Base-by-base conservation (phyloP, 2,888 invertebrate genomes). In the Cetonia aurata region DNA sequence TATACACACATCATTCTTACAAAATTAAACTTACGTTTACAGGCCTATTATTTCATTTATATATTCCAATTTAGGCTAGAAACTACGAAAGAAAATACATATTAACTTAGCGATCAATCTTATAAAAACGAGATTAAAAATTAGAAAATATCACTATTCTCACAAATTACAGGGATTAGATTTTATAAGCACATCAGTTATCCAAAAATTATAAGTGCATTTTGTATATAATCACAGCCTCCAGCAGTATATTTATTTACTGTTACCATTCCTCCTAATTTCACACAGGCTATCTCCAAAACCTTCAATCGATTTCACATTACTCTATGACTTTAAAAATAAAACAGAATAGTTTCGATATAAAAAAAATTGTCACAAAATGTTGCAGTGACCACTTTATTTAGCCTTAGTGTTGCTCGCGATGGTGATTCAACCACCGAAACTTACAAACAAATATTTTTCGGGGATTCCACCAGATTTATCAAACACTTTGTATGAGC, bases 11-110 rank as follows among this genome's bases (percentile, higher is more conserved):
- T 9, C 41, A 65, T 50, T 65, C 66, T 46, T 62, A 70, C 44
- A 65, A 70, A 69, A 70, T 67, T 72, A 70, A 70, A 71, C 70
- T 60, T 62, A 70, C n/a, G 70, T 70, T 48, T 33, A 62, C 72
- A 72, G 72, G 72, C 72, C 72, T 37, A 62, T 57, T 60, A 31
- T 50, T 48, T 44, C 41, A 65, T 46, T 52, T 50, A 37, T n/a
- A 19, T 50, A 50, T 65, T 50, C 46, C 50, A 17, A 65, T 37
- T 59, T 65, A 70, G 70, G 70, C 70, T 66, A 44, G 48, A 70
- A 65, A 65, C 62, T 65, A 65, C 48, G 62, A 52, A 25, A 52
- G 50, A 50, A 65, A 65, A 65, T 52, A 65, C 37, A 65, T 37
- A 10, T 65, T 17, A 10, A 37, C 50, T 33, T 17, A 33, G 50